Percentiles rank a stretch among this genome's conserved stretches.
phyloP scores from a whole-genome alignment of 2,888 invertebrate genomes.

The Heliconius cydno region DNA sequence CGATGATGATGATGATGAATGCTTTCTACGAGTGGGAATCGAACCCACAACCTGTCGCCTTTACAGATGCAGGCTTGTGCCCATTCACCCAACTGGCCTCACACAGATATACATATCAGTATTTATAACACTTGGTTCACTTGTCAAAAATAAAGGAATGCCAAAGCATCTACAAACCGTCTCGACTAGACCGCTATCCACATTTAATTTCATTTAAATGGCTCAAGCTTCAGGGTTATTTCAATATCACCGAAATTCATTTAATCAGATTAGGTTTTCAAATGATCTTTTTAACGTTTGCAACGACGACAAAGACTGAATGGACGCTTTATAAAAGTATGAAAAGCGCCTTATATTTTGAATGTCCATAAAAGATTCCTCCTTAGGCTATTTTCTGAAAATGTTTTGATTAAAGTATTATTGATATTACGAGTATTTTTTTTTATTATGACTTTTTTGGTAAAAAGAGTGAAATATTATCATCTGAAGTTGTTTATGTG shows the following conservation, averaged over 20 bases:
- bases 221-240: constrained; percentile 23
- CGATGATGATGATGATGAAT: no score
- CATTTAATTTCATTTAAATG: constrained; percentile 30
- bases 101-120: neutral
- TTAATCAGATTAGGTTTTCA: constrained; percentile 30
- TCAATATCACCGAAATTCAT: constrained; percentile 30
- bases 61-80: no score
- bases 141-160: neutral
- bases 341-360: constrained; percentile 25
- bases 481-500: no score
- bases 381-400: constrained; percentile 6
- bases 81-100: neutral
- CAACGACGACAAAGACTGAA: constrained; percentile 26
- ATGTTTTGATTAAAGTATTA: constrained; percentile 7
- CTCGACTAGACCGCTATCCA: constrained; percentile 2
- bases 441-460: neutral
- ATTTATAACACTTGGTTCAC: neutral
- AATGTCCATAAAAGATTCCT: constrained; percentile 13
- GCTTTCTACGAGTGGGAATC: neutral
- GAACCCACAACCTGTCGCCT: neutral
- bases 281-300: constrained; percentile 19
- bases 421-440: neutral
- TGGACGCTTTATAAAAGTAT: constrained; percentile 12
- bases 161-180: constrained; percentile 11
- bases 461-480: no score